Conservation (phyloP, 2,888 invertebrate genomes). For the Drosophila lutescens region DNA sequence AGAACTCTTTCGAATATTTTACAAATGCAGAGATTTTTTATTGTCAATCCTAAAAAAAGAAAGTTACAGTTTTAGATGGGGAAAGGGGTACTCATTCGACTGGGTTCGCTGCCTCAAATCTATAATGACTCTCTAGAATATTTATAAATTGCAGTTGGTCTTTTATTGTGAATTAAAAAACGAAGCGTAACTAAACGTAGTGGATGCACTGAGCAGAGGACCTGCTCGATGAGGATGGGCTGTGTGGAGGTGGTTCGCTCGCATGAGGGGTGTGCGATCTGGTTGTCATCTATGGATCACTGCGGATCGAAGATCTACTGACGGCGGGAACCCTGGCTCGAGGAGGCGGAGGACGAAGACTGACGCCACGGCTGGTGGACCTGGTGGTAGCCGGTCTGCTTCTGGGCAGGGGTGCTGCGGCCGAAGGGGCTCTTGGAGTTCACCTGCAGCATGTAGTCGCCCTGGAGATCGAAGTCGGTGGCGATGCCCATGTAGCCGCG, state of each 20-base stretch:
- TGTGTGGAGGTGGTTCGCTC: slow-evolving; percentile 29
- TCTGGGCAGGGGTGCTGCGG: slow-evolving; percentile 72
- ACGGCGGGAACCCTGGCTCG: slow-evolving; percentile 37
- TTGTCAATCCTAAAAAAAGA: neutral
- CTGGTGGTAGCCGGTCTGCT: slow-evolving; percentile 67
- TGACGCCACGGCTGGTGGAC: slow-evolving; percentile 66
- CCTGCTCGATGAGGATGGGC: slow-evolving; percentile 46
- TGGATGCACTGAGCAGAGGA: neutral
- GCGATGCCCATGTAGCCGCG: slow-evolving; percentile 82
- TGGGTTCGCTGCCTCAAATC: neutral
- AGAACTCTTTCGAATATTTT: neutral
- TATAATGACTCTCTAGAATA: neutral
- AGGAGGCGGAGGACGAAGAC: slow-evolving; percentile 9
- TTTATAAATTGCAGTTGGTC: slow-evolving; percentile 51
- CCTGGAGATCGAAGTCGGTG: slow-evolving; percentile 71
- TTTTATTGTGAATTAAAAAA: slow-evolving; percentile 45
- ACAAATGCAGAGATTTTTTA: neutral
- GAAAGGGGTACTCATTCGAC: neutral
- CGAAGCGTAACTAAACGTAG: slow-evolving; percentile 44
- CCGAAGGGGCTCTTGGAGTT: slow-evolving; percentile 82
- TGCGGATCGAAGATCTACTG: slow-evolving; percentile 10
- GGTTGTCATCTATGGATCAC: slow-evolving; percentile 8
- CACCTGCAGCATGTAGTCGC: slow-evolving; percentile 82
- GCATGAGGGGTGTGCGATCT: slow-evolving; percentile 46
- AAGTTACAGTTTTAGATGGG: neutral